Percentiles rank a stretch among this genome's conserved stretches.
Evolutionary conservation across 2,797 vertebrate genomes (phyloP).

Genomic region (Phalanger gymnotis): DNA sequence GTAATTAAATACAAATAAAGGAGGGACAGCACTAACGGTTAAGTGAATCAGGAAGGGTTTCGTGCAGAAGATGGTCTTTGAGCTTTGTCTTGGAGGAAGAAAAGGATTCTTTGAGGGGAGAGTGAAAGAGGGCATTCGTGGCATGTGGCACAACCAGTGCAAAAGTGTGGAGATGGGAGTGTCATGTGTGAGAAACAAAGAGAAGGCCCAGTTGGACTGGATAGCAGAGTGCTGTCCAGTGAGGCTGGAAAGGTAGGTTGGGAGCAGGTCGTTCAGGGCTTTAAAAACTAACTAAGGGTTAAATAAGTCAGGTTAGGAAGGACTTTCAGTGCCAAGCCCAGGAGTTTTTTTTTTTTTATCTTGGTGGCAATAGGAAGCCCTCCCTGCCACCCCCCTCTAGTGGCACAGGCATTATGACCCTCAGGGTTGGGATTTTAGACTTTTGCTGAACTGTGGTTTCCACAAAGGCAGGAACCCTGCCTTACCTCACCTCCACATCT

Average conservation of each 20-base stretch:
- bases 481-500: neutral
- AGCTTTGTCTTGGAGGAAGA: neutral
- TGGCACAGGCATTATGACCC: neutral
- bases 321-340: neutral
- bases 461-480: neutral
- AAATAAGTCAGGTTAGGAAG: neutral
- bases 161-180: neutral
- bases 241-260: neutral
- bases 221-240: neutral
- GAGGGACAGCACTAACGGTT: neutral
- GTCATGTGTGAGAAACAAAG: neutral
- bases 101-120: neutral
- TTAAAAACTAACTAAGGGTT: neutral
- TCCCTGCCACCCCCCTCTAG: neutral
- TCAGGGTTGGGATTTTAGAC: neutral
- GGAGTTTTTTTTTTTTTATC: neutral
- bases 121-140: neutral
- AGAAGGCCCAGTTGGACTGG: neutral
- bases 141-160: neutral
- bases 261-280: neutral
- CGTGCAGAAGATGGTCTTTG: neutral
- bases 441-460: neutral
- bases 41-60: neutral
- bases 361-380: neutral
- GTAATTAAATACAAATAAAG: neutral